Evolutionary conservation across 2,797 vertebrate genomes (phyloP).

Genomic region (Naso thynnoides): DNA sequence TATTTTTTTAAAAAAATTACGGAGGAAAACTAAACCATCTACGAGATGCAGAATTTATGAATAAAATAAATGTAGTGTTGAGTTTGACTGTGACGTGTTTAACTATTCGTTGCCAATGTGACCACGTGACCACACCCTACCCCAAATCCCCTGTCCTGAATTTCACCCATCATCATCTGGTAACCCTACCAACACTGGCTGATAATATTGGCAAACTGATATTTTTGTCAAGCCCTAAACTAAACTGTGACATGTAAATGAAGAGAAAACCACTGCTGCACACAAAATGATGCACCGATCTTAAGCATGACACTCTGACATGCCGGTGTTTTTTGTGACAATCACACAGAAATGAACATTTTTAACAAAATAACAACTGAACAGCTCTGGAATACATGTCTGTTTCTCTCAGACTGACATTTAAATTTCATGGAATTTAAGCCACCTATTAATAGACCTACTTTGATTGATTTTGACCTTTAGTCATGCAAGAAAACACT

Average conservation of each 20-base stretch:
- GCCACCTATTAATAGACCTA: slow-evolving; percentile 6
- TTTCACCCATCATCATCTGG: too few species aligned
- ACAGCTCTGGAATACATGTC: neutral
- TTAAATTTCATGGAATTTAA: slow-evolving; percentile 12
- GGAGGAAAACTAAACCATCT: too few species aligned
- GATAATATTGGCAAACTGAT: too few species aligned
- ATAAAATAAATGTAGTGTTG: too few species aligned
- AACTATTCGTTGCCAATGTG: too few species aligned
- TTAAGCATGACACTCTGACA: slow-evolving; percentile 1
- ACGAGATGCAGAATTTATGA: too few species aligned
- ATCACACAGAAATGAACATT: neutral
- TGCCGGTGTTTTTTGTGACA: neutral
- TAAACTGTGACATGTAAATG: neutral
- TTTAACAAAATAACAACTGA: neutral
- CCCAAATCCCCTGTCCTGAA: too few species aligned
- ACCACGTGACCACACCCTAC: too few species aligned
- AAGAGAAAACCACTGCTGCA: neutral
- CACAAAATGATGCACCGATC: neutral
- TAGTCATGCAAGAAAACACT: slow-evolving; percentile 36
- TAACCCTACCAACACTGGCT: too few species aligned
- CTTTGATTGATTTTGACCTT: slow-evolving; percentile 56
- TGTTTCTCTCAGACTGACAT: neutral
- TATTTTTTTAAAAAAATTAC: too few species aligned
- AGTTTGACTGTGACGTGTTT: too few species aligned
- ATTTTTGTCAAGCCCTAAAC: too few species aligned